Evolutionary conservation across 2,888 invertebrate genomes (phyloP), one percentile per base, ranked within the genome.

Genomic region (Lymantria dispar): DNA sequence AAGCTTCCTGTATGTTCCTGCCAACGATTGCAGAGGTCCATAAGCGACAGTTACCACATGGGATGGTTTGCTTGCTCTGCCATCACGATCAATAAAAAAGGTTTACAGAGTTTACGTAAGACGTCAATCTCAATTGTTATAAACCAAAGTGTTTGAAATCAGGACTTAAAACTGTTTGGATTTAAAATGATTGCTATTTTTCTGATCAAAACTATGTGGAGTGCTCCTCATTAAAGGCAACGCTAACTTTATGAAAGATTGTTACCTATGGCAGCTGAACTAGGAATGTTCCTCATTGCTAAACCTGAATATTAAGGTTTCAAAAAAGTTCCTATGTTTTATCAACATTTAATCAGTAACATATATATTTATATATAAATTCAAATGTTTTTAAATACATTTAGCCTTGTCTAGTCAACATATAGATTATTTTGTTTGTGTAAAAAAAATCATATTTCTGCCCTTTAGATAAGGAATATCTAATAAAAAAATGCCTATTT

Each of bases 251-350:
- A 22, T 22, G 22, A 22, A 22, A 22, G 22, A 22, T 22, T 22
- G 22, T 22, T 22, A 22, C 22, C 22, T 22, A 41, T 48, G 3
- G 40, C 45, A 54, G 57, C 57, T 49, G 54, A 52, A 59, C 47
- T 63, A 54, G 56, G 50, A 67, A 47, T 58, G 55, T 53, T 62
- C 54, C 49, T 52, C 11, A 49, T 45, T 15, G 38, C 49, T 43
- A 13, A 55, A 48, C 54, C 54, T 52, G 46, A 48, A 42, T 39
- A 48, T 41, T 38, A 54, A 54, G 60, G 58, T 64, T 64, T 67
- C 59, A 79, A 22, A 22, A 22, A 85, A 85, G 86, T 86, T 86
- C 86, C 86, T 86, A 85, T 74, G 73, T 65, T 67, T 71, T 69
- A 69, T 73, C 67, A 60, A 59, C 57, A 49, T 54, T 64, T 50